phyloP scores from a whole-genome alignment of 2,113 vertebrate species.

The Hippopotamus amphibius region DNA sequence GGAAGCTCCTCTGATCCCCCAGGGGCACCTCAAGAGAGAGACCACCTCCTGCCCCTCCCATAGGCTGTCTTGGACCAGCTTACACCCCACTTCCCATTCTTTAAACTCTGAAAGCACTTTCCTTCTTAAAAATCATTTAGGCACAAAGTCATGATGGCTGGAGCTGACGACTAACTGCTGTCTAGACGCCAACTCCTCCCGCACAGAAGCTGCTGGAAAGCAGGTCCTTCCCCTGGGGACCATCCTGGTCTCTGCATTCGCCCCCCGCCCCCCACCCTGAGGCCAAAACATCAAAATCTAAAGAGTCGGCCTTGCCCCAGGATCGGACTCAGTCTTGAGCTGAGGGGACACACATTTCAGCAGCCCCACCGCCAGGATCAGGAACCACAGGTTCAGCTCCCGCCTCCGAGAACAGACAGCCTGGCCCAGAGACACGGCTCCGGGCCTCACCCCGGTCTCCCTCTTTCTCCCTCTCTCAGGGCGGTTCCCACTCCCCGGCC shows the following conservation, averaged over 20 bases:
- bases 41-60: too few species aligned
- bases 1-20: neutral
- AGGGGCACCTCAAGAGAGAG: neutral
- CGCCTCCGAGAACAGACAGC: accelerated
- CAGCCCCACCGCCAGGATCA: accelerated
- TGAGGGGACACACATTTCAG: accelerated
- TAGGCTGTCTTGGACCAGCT: accelerated
- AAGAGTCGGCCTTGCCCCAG: too few species aligned
- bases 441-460: accelerated
- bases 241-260: accelerated
- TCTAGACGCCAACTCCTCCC: accelerated
- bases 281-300: accelerated
- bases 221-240: accelerated
- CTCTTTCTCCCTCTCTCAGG: accelerated
- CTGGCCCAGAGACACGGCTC: accelerated
- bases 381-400: accelerated
- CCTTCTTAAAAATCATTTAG: neutral
- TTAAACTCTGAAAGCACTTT: neutral
- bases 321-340: accelerated
- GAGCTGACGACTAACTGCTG: accelerated
- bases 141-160: accelerated
- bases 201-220: accelerated
- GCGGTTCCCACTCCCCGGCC: accelerated
- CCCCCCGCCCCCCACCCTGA: accelerated
- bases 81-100: accelerated